phyloP scores from a whole-genome alignment of 2,888 invertebrate genomes.

The Patella ulyssiponensis region DNA sequence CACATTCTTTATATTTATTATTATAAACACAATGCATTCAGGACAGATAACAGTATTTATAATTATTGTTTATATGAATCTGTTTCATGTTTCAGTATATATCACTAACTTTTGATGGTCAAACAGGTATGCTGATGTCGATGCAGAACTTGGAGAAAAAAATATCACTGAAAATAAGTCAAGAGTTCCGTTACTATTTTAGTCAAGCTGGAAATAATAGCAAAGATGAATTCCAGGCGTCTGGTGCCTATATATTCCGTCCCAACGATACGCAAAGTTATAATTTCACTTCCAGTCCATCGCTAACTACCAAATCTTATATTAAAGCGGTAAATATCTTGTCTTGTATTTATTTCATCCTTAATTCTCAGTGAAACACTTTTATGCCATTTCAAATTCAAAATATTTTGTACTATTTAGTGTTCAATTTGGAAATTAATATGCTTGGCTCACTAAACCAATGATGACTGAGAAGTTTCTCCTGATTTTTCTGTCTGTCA shows the following conservation, averaged over 20 bases:
- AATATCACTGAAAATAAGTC: slow-evolving; percentile 72
- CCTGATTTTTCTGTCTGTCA: no score
- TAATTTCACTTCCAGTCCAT: background rate
- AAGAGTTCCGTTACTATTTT: slow-evolving; percentile 78
- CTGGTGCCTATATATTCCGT: slow-evolving; percentile 89
- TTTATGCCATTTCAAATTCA: no score
- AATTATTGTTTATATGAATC: no score
- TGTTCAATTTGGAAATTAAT: no score
- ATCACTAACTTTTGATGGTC: slow-evolving; percentile 75
- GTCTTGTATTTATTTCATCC: no score
- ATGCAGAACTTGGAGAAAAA: slow-evolving; percentile 70
- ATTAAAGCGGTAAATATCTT: background rate
- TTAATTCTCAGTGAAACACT: no score
- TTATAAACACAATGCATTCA: no score
- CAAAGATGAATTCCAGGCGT: slow-evolving; percentile 79
- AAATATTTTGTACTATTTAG: no score
- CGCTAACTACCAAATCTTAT: background rate
- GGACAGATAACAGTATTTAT: no score
- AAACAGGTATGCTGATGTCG: slow-evolving; percentile 76
- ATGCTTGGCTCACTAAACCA: no score
- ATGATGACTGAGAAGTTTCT: no score
- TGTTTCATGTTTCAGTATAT: slow-evolving; percentile 64
- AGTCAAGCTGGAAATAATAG: slow-evolving; percentile 81
- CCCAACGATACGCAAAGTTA: slow-evolving; percentile 58
- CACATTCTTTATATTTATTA: no score